These are phyloP conservation scores for Cenopis cana DNA, from an alignment of 2,888 invertebrate species.

Conservation along the genomic window DNA sequence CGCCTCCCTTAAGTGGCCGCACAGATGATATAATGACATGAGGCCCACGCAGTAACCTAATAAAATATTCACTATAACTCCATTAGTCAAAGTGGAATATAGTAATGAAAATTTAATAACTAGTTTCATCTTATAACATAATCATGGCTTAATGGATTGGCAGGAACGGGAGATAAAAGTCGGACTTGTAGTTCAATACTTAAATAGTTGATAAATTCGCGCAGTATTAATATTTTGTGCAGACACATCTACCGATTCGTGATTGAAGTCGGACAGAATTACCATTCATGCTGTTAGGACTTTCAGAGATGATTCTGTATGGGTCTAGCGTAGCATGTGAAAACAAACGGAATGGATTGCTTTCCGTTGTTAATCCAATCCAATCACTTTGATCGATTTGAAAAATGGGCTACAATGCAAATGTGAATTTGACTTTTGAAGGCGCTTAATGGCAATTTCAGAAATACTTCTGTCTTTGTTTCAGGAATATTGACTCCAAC, in stretches of 20 bases:
- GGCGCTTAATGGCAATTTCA: background rate
- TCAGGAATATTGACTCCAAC: background rate
- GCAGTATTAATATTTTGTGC: background rate
- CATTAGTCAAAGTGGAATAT: conserved; percentile 40
- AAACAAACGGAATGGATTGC: background rate
- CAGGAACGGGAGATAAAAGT: background rate
- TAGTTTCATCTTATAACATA: conserved; percentile 18
- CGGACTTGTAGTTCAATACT: background rate
- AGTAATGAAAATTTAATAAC: conserved; percentile 36
- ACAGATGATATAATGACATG: background rate
- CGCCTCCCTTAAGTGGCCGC: conserved; percentile 17
- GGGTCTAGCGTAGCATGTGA: background rate
- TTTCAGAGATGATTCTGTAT: background rate
- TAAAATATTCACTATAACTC: conserved; percentile 40
- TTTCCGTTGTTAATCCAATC: conserved; percentile 9
- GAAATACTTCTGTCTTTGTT: background rate
- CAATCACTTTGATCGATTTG: conserved; percentile 1
- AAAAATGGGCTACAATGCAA: background rate
- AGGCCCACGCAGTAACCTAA: conserved; percentile 32
- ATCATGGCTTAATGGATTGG: conserved; percentile 29
- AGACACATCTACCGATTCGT: background rate
- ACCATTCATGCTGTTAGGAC: background rate
- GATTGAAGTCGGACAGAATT: background rate
- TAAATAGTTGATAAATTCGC: background rate
- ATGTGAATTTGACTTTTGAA: background rate